phyloP scores from a whole-genome alignment of 1,140 invertebrate genomes.

The Cydia splendana region DNA sequence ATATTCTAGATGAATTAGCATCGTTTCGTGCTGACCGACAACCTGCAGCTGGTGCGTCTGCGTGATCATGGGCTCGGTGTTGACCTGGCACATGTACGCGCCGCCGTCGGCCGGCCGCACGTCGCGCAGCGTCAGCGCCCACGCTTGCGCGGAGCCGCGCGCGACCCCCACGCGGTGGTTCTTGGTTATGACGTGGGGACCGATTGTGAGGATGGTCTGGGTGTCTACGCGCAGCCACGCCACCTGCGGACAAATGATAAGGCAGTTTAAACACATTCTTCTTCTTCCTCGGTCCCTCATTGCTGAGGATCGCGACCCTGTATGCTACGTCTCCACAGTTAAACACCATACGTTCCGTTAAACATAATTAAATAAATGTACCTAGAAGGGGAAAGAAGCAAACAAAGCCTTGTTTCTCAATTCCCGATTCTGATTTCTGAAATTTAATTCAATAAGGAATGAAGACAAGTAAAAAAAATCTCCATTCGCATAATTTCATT shows the following conservation, averaged over 20 bases:
- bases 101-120: conserved; percentile 87
- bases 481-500: no score
- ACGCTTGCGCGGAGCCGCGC: conserved; percentile 86
- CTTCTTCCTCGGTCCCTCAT: no score
- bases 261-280: no score
- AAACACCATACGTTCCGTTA: no score
- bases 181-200: conserved; percentile 91
- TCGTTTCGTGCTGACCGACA: conserved; percentile 83
- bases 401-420: no score
- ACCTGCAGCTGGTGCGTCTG: conserved; percentile 92
- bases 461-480: no score
- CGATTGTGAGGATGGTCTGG: conserved; percentile 92
- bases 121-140: conserved; percentile 89
- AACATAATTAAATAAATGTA: no score
- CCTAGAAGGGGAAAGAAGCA: no score
- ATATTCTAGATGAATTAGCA: conserved; percentile 22
- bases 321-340: no score
- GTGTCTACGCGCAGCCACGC: conserved; percentile 94
- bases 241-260: conserved; percentile 81
- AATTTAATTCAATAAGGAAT: no score
- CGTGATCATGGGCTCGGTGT: conserved; percentile 94
- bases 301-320: no score
- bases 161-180: conserved; percentile 90
- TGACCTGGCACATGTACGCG: conserved; percentile 93
- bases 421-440: no score